Evolutionary conservation across 2,113 vertebrate species (phyloP), one percentile per base, ranked within the genome.

Genomic region (Helogale parvula): DNA sequence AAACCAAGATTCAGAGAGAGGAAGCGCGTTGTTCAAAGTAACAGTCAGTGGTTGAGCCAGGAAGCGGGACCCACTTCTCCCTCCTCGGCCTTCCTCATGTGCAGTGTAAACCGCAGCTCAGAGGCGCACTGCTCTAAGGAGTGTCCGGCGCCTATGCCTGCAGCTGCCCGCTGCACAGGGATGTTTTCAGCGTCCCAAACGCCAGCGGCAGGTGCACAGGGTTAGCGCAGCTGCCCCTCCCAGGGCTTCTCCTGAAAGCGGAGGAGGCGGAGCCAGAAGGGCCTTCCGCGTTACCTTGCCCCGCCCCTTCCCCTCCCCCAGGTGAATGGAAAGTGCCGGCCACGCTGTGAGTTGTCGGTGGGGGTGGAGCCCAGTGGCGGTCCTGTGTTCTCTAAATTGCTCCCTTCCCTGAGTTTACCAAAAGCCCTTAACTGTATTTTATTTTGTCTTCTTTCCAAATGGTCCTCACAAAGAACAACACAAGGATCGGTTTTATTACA

Each of bases 1-100:
- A 94, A 93, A 65, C 63, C 71, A 31, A 38, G 81, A 33, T 47
- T 54, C 63, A 45, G 90, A 97, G 80, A 92, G 86, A 97, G 97
- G 97, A 98, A 98, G 96, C 93, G 77, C 13, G 25, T 31, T 80
- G 88, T 88, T 79, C 94, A 65, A 47, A 96, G 96, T 45, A 88
- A 95, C 96, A 91, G 93, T 65, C 93, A 3, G 93, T 90, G 94
- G 97, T 95, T 96, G 83, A 68, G 87, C 57, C 97, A 96, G 97
- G 97, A 97, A 98, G 33, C 38, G 0, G 54, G 93, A 86, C 93
- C 69, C 92, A 83, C 93, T 96, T 93, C 89, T 96, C 69, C 54
- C 76, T 65, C 81, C 85, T 27, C 0, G 7, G 15, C 81, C 83
- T 77, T 65, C 50, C 31, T 83, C 47, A 0, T 45, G 74, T 15